Evolutionary conservation across 2,113 vertebrate species (phyloP).

Genomic region (Catharus fuscescens): DNA sequence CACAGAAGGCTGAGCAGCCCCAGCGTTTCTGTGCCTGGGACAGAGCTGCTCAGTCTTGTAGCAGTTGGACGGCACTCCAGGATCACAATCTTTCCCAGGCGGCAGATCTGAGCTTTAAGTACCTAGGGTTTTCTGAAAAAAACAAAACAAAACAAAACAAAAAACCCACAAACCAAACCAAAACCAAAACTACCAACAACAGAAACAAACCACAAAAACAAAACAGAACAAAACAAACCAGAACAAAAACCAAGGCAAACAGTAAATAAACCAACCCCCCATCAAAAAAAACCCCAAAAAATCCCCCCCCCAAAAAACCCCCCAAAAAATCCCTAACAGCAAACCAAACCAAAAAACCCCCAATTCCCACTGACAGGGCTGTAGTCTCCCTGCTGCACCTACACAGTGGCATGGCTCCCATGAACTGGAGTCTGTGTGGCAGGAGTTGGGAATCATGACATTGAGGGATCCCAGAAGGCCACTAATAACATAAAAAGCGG

Average conservation of each 20-base stretch:
- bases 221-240: no score
- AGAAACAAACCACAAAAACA: neutral
- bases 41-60: rapidly evolving
- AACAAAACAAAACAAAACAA: neutral
- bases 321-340: neutral
- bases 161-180: no score
- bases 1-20: neutral
- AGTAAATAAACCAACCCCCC: neutral
- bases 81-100: neutral
- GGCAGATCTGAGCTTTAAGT: neutral
- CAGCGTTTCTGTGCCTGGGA: neutral
- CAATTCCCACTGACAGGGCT: no score
- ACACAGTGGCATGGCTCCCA: neutral
- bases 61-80: rapidly evolving
- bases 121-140: neutral
- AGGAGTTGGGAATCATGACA: neutral
- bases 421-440: rapidly evolving
- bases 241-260: neutral
- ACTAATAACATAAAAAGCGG: neutral
- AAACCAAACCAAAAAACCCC: neutral
- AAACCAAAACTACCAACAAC: no score
- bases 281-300: no score
- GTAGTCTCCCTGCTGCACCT: neutral
- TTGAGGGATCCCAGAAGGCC: neutral
- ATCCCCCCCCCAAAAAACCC: no score